Evolutionary conservation across 2,888 invertebrate species (phyloP).

Genomic region (Ophioninae sp.): DNA sequence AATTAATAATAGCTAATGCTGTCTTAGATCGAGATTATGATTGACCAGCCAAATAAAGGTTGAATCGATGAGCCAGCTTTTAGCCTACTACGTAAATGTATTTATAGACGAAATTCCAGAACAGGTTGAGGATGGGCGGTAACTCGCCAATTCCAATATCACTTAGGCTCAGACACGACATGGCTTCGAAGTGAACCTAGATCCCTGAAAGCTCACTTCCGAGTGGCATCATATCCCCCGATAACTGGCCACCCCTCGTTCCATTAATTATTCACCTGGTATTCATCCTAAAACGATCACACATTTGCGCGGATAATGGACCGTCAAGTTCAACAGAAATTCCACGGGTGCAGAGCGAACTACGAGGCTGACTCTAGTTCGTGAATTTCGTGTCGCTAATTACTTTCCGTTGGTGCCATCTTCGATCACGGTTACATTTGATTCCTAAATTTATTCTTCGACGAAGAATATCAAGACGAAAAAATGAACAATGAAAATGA

Average conservation of each 20-base stretch:
- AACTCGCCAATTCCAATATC: conserved; percentile 15
- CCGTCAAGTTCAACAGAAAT: conserved; percentile 1
- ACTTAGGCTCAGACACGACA: conserved; percentile 17
- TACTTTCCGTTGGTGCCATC: not conserved
- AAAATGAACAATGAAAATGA: not conserved
- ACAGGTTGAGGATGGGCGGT: not conserved
- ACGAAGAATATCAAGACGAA: not conserved
- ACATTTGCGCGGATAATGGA: conserved; percentile 13
- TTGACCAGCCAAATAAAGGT: not conserved
- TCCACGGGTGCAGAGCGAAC: not conserved
- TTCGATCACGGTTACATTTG: not conserved
- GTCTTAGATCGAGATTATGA: not conserved
- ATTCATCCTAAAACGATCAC: conserved; percentile 36
- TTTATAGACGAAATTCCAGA: conserved; percentile 8
- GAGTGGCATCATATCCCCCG: conserved; percentile 33
- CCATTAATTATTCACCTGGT: conserved; percentile 50
- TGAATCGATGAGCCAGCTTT: not conserved
- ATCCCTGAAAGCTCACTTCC: conserved; percentile 8
- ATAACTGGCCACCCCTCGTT: conserved; percentile 45
- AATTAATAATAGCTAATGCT: not conserved
- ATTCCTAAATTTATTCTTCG: not conserved
- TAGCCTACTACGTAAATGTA: not conserved
- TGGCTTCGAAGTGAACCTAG: not conserved
- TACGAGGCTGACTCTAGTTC: not conserved
- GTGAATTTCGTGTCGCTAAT: not conserved